A percentile compares a stretch with the other conserved stretches of the same genome.
phyloP scores from a whole-genome alignment of 2,888 invertebrate genomes.

The Scelioninae gen. 1 region DNA sequence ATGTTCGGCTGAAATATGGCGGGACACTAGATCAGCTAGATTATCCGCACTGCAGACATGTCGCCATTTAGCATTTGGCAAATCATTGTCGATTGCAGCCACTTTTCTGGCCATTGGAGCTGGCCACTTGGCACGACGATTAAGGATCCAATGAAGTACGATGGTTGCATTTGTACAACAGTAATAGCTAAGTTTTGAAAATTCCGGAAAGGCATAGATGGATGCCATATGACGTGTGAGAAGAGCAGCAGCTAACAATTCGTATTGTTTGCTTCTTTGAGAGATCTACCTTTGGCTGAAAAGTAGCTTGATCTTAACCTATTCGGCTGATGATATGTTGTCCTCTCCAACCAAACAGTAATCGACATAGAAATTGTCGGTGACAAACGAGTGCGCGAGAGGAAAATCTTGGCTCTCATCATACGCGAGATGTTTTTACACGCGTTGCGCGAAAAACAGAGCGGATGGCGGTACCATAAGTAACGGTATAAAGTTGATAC shows the following conservation, averaged over 20 bases:
- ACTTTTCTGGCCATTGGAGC: not conserved
- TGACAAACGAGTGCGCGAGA: not conserved
- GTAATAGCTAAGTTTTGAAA: too few species aligned
- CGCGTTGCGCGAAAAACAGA: not conserved
- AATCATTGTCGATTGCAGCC: not conserved
- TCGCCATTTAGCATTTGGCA: conserved; percentile 2
- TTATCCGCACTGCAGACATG: not conserved
- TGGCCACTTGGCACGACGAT: not conserved
- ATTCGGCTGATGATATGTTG: not conserved
- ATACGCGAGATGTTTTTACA: not conserved
- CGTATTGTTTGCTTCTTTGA: not conserved
- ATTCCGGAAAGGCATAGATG: too few species aligned
- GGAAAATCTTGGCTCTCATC: not conserved
- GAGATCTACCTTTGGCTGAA: not conserved
- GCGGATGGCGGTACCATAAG: not conserved
- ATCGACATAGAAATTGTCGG: conserved; percentile 6
- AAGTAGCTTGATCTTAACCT: too few species aligned
- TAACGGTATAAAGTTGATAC: not conserved
- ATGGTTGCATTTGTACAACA: too few species aligned
- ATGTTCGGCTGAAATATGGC: not conserved
- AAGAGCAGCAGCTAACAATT: too few species aligned
- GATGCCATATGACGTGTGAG: too few species aligned
- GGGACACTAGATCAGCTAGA: conserved; percentile 1
- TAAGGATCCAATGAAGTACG: too few species aligned
- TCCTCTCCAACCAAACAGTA: conserved; percentile 17